Evolutionary conservation across 1,140 invertebrate species (phyloP).

Genomic region (Bombus picipes): DNA sequence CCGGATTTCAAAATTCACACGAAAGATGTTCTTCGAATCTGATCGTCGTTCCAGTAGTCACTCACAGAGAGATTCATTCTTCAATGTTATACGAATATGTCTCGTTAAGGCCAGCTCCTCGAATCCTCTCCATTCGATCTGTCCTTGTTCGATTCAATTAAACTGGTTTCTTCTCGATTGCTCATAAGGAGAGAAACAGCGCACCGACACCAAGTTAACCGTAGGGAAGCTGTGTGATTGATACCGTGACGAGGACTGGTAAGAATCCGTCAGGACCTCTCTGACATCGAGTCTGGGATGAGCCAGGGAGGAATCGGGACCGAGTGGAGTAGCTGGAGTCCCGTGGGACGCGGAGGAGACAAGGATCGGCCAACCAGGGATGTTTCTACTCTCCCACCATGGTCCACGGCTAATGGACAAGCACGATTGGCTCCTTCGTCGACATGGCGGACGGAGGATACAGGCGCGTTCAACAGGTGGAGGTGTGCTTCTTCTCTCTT

Average conservation of each 20-base stretch:
- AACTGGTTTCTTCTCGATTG: neutral
- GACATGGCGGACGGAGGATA: conserved; percentile 77
- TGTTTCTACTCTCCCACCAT: conserved; percentile 73
- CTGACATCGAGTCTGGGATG: conserved; percentile 56
- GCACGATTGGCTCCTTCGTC: conserved; percentile 75
- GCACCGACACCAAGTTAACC: conserved; percentile 19
- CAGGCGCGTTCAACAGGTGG: conserved; percentile 77
- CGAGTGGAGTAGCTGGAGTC: conserved; percentile 39
- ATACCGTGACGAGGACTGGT: conserved; percentile 55
- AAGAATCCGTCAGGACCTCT: conserved; percentile 55
- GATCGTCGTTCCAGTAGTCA: neutral
- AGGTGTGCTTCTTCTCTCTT: conserved; percentile 43
- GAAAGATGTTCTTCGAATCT: too few species aligned
- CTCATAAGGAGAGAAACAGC: neutral
- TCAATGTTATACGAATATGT: neutral
- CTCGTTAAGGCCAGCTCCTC: neutral
- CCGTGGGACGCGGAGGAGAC: conserved; percentile 71
- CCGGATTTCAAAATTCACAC: neutral
- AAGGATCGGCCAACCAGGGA: conserved; percentile 70
- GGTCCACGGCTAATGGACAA: conserved; percentile 61
- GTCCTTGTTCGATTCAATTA: neutral
- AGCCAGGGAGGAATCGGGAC: conserved; percentile 48
- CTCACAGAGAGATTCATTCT: conserved; percentile 35
- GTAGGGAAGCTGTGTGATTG: conserved; percentile 31
- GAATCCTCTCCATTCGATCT: neutral